Evolutionary conservation across 2,888 invertebrate species (phyloP), one percentile per base, ranked within the genome.

Genomic region (Caenorhabditis drosophilae): DNA sequence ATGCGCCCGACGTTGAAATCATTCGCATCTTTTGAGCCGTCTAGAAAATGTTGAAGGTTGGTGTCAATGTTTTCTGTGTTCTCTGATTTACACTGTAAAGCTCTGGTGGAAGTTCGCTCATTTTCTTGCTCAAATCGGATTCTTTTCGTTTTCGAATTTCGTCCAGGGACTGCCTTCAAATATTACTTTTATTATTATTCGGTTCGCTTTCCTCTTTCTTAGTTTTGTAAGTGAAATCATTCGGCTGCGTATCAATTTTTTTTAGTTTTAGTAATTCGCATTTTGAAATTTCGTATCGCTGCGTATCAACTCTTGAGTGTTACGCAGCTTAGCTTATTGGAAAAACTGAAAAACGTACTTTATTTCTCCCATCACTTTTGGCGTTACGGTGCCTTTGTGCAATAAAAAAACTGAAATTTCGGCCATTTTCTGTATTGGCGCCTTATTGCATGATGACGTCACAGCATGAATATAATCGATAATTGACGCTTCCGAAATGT

Each of bases 381-480:
- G 64, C 49, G 44, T 64, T 44, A 40, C 56, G 42, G 47, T 41
- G 9, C 64, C 67, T 34, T 67, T 67, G 11, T 57, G 40, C 11
- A 67, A 46, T 11, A 67, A 42, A 35, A 45, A 53, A 6, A 67
- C 51, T 3, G 67, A 67, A 9, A 42, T 48, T 46, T 67, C 67
- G 0, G 73, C 56, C 52, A 70, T 54, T 47, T 73, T 73, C 45
- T 73, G 73, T 44, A 73, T 58, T 31, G 69, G 67, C 9, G 73
- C 61, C 25, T 73, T 73, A 50, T 73, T 73, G 34, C 71, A 71
- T 2, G 71, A 71, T n/a, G 68, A 57, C 48, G 68, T 57, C 15
- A 71, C 67, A 1, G 71, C 71, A 26, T 71, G 59, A 11, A 71
- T 58, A 36, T 71, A 57, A 26, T 62, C 61, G n/a, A 68, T 48